Evolutionary conservation across 2,113 vertebrate genomes (phyloP), one percentile per base, ranked within the genome.

Genomic region (Drymodes brunneopygia): DNA sequence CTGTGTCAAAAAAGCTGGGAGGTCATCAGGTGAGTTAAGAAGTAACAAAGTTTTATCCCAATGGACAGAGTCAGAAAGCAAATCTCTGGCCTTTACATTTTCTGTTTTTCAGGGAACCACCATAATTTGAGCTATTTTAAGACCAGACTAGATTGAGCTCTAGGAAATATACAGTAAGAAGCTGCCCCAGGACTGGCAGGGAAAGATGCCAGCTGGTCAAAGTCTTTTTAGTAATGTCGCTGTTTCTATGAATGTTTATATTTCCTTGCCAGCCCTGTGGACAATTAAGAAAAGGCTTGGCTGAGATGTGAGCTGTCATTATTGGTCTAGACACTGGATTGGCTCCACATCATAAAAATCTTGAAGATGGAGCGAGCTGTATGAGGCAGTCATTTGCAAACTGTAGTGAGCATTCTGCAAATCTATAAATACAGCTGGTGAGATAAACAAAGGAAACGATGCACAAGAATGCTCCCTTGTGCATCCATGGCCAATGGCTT

Each of bases 261-360:
- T 95, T 84, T 95, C 44, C 75, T 97, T 22, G 8, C 97, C 94
- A 98, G 77, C 89, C 92, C 94, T 93, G 92, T 14, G 96, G 97
- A 96, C 97, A 97, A 97, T 98, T 97, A 97, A 97, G 96, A 94
- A 96, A 97, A 97, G 74, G 86, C 28, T 97, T 96, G 86, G 54
- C 95, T 96, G 97, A 87, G 45, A 89, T 95, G 9, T 35, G 90
- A 90, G 88, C 95, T 98, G 67, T 98, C 96, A 97, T 98, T 97
- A 97, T 45, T 95, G 97, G 96, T 90, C 96, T 89, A 94, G 96
- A 94, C 21, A 1, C 72, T 97, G 97, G 95, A 97, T 58, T 83
- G 64, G 58, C 72, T 96, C 94, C 94, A 97, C 80, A 92, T 94
- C 71, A 91, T 96, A 88, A 96, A 95, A 96, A 71, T 88, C 67